Percentiles rank a stretch among this genome's conserved stretches.
Conservation (phyloP, 2,797 vertebrate species). For the Helicolenus hilgendorfi region DNA sequence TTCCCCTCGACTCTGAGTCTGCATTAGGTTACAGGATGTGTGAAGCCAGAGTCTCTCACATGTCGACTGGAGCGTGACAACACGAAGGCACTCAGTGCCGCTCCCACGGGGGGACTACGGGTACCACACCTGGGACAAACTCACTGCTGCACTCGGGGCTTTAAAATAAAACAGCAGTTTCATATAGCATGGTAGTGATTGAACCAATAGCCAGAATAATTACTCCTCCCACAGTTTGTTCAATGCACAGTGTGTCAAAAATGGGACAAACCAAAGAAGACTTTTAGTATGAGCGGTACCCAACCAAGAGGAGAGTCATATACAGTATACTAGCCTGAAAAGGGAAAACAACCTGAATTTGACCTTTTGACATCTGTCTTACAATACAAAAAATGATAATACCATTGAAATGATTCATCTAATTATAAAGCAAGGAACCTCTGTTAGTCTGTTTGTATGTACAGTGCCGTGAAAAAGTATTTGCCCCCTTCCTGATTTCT, state of each 20-base stretch:
- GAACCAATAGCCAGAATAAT: background rate
- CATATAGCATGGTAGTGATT: background rate
- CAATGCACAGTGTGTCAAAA: background rate
- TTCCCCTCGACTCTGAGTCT: conserved; percentile 3
- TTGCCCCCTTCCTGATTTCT: no score
- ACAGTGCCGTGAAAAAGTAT: no score
- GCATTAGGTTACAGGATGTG: conserved; percentile 58
- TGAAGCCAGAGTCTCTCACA: conserved; percentile 49
- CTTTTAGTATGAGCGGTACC: background rate
- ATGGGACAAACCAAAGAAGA: background rate
- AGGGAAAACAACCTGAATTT: background rate
- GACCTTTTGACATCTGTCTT: background rate
- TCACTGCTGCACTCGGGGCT: background rate
- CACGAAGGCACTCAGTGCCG: conserved; percentile 46
- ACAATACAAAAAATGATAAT: background rate
- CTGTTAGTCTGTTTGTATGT: background rate
- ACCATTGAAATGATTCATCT: background rate
- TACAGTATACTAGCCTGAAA: fast-evolving
- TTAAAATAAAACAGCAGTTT: background rate
- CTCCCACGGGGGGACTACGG: conserved; percentile 33
- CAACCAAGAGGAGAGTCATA: background rate
- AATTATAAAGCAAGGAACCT: background rate
- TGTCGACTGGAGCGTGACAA: conserved; percentile 37
- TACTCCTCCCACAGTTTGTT: background rate
- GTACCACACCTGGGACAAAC: conserved; percentile 21